phyloP scores from a whole-genome alignment of 2,113 vertebrate genomes.

The human (Homo sapiens) region DNA sequence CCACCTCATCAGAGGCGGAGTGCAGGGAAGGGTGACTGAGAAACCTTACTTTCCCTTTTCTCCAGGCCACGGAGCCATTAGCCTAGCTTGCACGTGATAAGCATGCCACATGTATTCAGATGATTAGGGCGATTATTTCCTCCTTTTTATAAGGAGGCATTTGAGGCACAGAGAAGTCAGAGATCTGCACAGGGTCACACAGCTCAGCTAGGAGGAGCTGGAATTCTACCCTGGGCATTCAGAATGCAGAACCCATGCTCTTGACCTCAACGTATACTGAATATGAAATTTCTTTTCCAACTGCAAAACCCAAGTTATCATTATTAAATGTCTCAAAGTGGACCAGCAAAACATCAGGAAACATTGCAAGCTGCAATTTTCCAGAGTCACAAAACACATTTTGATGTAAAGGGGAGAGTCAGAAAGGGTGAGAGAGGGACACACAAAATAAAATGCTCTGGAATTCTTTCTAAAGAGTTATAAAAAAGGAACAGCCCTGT shows the following conservation, averaged over 20 bases:
- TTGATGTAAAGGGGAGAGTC: neutral
- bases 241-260: neutral
- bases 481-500: neutral
- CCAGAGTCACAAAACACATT: neutral
- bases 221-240: neutral
- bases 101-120: fast-evolving
- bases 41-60: neutral
- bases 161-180: neutral
- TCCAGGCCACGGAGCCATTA: neutral
- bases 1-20: neutral
- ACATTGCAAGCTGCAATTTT: neutral
- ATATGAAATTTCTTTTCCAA: neutral
- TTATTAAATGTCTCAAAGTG: neutral
- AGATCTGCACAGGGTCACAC: neutral
- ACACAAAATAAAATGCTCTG: neutral
- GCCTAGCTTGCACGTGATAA: neutral
- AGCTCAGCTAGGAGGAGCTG: no score
- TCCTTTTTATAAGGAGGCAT: neutral
- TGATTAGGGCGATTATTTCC: neutral
- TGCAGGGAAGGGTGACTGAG: neutral
- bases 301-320: neutral
- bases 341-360: neutral
- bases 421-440: neutral
- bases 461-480: neutral
- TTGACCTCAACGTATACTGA: neutral